These are phyloP conservation scores for Porites australiensis DNA, from an alignment of 64 coral and sea anemone species.

Conservation along the genomic window DNA sequence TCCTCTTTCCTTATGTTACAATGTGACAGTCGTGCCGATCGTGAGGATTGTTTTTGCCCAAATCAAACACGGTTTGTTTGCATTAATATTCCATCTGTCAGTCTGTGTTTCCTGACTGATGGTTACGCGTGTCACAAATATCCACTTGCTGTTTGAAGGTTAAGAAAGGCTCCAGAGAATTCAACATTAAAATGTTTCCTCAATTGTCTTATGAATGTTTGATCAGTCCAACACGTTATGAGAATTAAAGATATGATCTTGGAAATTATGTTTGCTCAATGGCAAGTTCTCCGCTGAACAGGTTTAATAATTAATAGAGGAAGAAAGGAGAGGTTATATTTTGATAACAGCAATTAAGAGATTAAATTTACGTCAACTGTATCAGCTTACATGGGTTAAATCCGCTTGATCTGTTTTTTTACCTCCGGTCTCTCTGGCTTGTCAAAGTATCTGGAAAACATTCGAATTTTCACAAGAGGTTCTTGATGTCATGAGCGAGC, in stretches of 20 bases:
- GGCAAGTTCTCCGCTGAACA: too few species aligned
- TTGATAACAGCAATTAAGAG: too few species aligned
- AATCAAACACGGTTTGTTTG: conserved; percentile 49
- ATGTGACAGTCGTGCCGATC: conserved; percentile 9
- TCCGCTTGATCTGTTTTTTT: background rate
- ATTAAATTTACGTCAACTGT: conserved; percentile 8
- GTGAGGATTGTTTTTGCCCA: background rate
- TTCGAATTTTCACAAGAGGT: background rate
- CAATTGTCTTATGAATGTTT: too few species aligned
- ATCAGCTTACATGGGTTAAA: conserved; percentile 13
- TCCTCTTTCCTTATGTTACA: conserved; percentile 40
- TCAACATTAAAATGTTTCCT: too few species aligned
- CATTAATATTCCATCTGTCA: conserved; percentile 49
- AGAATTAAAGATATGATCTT: too few species aligned
- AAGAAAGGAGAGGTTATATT: too few species aligned
- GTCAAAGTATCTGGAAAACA: background rate
- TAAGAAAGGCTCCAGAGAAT: too few species aligned
- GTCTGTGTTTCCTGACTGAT: conserved; percentile 5
- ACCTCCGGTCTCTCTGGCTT: background rate
- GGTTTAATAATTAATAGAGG: too few species aligned
- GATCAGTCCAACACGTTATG: too few species aligned
- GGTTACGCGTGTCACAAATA: conserved; percentile 10
- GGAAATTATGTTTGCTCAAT: too few species aligned
- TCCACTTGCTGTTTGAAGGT: background rate
- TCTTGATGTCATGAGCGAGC: background rate